Base-by-base conservation (phyloP, 1,140 invertebrate genomes). In the Thrips palmi region DNA sequence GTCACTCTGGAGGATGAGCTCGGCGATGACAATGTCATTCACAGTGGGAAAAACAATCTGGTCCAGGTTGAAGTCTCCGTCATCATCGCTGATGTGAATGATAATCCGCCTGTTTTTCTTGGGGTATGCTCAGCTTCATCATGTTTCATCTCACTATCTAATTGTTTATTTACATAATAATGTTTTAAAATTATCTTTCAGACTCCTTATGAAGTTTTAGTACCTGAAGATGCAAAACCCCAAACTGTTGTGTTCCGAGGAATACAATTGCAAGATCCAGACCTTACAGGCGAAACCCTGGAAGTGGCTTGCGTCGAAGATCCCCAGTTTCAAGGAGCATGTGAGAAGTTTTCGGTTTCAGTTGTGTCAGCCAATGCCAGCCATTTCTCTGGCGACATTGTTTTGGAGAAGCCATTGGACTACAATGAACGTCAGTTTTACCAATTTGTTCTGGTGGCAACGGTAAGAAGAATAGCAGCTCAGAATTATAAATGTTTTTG, bases 71-170 rank as follows among this genome's bases (percentile, higher is more conserved):
- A 78, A 4, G 71, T 84, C 14, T 77, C 74, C 30, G 74, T 88
- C 28, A 84, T 88, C 17, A 72, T 92, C 23, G 55, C 81, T 3
- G 86, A 92, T 52, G 77, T 82, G 47, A 91, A 92, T 53, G 86
- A 92, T 49, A 88, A 88, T 59, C 62, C 78, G 19, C 85, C 85
- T 4, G 64, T 68, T 39, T 49, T 29, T 33, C 25, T 34, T 12
- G 7, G 4, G 4, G 33, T 34, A n/a, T 15, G 12, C 19, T 34
- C 12, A 17, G 12, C 12, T n/a, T 34, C 33, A 2, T 4, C 19
- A n/a, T 29, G 12, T 15, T 15, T 38, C 23, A n/a, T 31, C 12
- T 19, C 8, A 27, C n/a, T n/a, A 23, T 34, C 5, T 2, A 33
- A 22, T 21, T 11, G 14, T 17, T 19, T 19, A 33, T 35, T 27